Percentiles rank a stretch among this genome's conserved stretches.
Evolutionary conservation across 2,113 vertebrate genomes (phyloP).

Genomic region (Hippocampus barbouri): DNA sequence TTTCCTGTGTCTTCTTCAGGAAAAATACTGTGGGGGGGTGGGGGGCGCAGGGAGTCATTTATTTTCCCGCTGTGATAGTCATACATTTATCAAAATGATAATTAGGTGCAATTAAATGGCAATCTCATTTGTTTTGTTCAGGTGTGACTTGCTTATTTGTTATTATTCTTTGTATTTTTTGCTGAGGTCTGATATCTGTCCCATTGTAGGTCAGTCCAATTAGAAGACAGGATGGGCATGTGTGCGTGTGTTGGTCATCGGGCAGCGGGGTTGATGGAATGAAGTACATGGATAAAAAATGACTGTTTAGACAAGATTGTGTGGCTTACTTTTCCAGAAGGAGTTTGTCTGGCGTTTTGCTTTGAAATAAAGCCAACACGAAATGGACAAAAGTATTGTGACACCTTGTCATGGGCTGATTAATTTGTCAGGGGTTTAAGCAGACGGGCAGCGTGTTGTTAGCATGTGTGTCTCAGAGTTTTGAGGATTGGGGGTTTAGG

Average conservation of each 20-base stretch:
- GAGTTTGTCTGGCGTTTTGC: background rate
- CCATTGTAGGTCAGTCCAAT: conserved; percentile 64
- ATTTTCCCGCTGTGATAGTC: conserved; percentile 73
- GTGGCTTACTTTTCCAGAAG: conserved; percentile 27
- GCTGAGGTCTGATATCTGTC: conserved; percentile 55
- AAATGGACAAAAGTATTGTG: background rate
- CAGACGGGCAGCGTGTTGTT: background rate
- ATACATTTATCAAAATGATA: conserved; percentile 85
- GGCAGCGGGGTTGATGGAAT: conserved; percentile 48
- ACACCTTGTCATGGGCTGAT: background rate
- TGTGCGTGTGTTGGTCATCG: background rate
- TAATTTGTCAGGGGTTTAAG: background rate
- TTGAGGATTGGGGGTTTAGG: background rate
- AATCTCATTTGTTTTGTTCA: conserved; percentile 79
- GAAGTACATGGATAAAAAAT: conserved; percentile 38
- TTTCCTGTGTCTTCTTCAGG: conserved; percentile 64
- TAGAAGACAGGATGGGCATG: conserved; percentile 39
- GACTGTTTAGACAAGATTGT: conserved; percentile 33
- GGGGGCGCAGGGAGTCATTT: conserved; percentile 63
- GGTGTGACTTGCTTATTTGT: conserved; percentile 66
- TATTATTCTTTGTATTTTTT: conserved; percentile 45
- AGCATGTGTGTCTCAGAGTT: background rate
- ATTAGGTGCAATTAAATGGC: conserved; percentile 82
- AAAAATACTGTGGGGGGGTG: conserved; percentile 35
- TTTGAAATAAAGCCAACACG: background rate